Evolutionary conservation across 2,113 vertebrate species (phyloP).

Genomic region (Dipodomys merriami): DNA sequence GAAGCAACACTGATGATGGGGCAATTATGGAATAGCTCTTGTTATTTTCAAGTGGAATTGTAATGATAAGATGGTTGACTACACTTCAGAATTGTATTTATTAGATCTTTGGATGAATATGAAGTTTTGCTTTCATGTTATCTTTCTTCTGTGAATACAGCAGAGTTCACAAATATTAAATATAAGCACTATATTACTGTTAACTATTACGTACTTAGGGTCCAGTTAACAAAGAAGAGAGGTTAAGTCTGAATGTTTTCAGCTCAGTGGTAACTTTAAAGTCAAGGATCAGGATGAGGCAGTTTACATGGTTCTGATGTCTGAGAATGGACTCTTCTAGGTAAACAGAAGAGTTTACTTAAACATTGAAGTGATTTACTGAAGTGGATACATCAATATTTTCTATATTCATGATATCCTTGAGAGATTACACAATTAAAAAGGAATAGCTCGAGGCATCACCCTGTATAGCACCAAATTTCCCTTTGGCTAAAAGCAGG

Average conservation of each 20-base stretch:
- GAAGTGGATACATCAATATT: constrained; percentile 18
- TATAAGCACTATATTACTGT: neutral
- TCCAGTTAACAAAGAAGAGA: neutral
- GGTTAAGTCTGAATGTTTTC: neutral
- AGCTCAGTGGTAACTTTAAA: neutral
- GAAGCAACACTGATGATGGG: constrained; percentile 9
- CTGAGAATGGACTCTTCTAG: neutral
- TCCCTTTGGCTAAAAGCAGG: constrained; percentile 43
- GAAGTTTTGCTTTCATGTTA: neutral
- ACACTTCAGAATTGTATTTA: constrained; percentile 1
- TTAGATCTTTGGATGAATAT: neutral
- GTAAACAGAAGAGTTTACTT: constrained; percentile 41
- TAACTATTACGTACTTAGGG: neutral
- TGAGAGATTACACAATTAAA: constrained; percentile 60
- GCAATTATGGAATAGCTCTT: neutral
- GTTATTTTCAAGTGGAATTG: neutral
- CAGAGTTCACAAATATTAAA: neutral
- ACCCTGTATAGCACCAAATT: neutral
- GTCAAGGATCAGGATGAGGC: neutral
- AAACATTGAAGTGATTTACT: constrained; percentile 48
- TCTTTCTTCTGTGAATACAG: neutral
- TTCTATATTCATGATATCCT: constrained; percentile 63
- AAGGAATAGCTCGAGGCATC: constrained; percentile 39
- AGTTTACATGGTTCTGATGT: neutral
- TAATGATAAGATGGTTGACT: neutral